These are phyloP conservation scores for Echeneis naucrates DNA, from an alignment of 2,797 vertebrate genomes.

Conservation along the genomic window DNA sequence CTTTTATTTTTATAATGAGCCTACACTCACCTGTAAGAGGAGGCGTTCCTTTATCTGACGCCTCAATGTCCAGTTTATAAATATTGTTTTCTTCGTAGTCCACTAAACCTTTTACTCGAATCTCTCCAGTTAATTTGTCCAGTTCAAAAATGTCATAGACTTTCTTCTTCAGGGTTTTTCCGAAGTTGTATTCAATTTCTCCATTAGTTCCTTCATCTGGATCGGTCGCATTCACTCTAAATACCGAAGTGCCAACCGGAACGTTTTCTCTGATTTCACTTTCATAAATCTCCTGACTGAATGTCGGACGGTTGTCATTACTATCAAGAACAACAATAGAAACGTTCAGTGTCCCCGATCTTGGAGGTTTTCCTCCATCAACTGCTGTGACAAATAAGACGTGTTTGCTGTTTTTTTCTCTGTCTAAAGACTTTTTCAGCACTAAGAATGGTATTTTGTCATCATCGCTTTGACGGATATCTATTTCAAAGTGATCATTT, in stretches of 20 bases:
- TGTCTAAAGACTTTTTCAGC: conserved; percentile 73
- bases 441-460: conserved; percentile 75
- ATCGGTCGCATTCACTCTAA: conserved; percentile 73
- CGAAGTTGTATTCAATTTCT: conserved; percentile 72
- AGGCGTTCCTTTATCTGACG: conserved; percentile 71
- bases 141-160: conserved; percentile 63
- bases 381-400: conserved; percentile 58
- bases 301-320: conserved; percentile 73
- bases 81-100: conserved; percentile 72
- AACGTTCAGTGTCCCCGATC: conserved; percentile 61
- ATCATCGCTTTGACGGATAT: conserved; percentile 62
- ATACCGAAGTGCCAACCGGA: not conserved
- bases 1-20: conserved; percentile 68
- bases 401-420: conserved; percentile 59
- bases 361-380: conserved; percentile 76
- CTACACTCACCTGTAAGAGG: conserved; percentile 65
- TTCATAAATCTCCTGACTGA: conserved; percentile 65
- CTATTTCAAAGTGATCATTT: conserved; percentile 76
- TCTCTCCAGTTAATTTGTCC: conserved; percentile 64
- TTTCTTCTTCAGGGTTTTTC: conserved; percentile 48
- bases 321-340: conserved; percentile 65
- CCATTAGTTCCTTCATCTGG: no score
- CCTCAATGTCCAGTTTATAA: conserved; percentile 71
- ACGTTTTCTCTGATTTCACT: conserved; percentile 68
- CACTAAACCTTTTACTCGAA: conserved; percentile 60